Conservation (phyloP, 2,797 vertebrate genomes). For the Amblyopsis hoosieri region DNA sequence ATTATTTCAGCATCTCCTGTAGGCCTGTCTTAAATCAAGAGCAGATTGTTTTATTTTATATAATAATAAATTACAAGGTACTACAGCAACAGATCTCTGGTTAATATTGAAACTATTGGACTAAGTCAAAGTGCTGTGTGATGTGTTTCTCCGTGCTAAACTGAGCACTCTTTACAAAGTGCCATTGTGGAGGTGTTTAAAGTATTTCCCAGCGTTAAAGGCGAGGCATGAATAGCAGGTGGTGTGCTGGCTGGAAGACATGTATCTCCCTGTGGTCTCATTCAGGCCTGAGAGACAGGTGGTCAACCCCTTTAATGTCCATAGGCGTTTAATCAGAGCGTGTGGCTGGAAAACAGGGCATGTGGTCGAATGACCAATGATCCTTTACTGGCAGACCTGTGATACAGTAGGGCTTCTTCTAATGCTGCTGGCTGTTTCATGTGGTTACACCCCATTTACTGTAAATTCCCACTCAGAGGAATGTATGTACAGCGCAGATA, state of each 20-base stretch:
- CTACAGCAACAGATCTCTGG: constrained; percentile 17
- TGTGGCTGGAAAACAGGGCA: constrained; percentile 58
- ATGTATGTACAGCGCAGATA: constrained; percentile 24
- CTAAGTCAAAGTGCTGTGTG: constrained; percentile 15
- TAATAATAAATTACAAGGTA: background rate
- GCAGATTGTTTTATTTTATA: background rate
- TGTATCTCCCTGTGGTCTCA: constrained; percentile 72
- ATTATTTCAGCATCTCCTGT: constrained; percentile 12
- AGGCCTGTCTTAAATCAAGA: constrained; percentile 22
- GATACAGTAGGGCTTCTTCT: constrained; percentile 44
- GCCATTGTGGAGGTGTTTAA: constrained; percentile 59
- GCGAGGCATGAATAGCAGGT: constrained; percentile 65
- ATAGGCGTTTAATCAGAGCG: constrained; percentile 68
- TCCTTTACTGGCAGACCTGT: constrained; percentile 59
- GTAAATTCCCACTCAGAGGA: constrained; percentile 22
- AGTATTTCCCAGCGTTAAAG: constrained; percentile 64
- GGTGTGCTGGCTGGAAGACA: constrained; percentile 61
- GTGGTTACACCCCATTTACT: constrained; percentile 43
- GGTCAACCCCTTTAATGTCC: constrained; percentile 74
- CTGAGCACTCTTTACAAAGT: constrained; percentile 60
- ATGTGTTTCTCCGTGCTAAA: constrained; percentile 41
- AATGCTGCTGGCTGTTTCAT: constrained; percentile 55
- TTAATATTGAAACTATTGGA: no score
- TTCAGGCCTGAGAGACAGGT: constrained; percentile 75
- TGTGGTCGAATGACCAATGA: constrained; percentile 48